phyloP scores from a whole-genome alignment of 2,113 vertebrate species.

The Ranitomeya imitator region DNA sequence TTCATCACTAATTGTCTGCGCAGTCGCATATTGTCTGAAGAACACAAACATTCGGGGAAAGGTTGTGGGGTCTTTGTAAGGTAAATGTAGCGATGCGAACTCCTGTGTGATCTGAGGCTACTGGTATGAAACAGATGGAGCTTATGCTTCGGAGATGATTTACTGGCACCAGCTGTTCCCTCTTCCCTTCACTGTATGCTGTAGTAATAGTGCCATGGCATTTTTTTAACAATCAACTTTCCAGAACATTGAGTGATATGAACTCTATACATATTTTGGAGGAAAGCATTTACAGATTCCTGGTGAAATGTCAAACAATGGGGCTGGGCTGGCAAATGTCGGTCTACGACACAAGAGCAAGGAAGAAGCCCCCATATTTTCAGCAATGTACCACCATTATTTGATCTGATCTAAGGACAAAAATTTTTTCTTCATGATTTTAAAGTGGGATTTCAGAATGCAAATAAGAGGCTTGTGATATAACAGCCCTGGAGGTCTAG shows the following conservation, averaged over 20 bases:
- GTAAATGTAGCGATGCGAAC: background rate
- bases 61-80: background rate
- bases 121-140: conserved; percentile 41
- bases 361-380: background rate
- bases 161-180: conserved; percentile 39
- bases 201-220: conserved; percentile 12
- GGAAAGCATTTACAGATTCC: background rate
- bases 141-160: conserved; percentile 25
- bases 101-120: background rate
- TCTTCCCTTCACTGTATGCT: background rate
- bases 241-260: background rate
- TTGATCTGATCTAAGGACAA: no score
- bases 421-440: no score
- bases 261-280: background rate
- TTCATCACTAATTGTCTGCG: background rate
- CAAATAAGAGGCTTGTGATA: no score
- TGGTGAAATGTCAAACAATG: background rate
- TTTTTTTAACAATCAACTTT: background rate
- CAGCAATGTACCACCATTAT: background rate
- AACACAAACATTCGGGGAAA: background rate
- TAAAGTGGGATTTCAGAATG: no score
- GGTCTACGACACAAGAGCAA: background rate
- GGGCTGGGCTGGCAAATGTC: background rate
- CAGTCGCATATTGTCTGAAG: background rate
- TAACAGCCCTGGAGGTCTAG: background rate